Base-by-base conservation (phyloP, 2,797 vertebrate genomes). In the Myripristis jacobus region DNA sequence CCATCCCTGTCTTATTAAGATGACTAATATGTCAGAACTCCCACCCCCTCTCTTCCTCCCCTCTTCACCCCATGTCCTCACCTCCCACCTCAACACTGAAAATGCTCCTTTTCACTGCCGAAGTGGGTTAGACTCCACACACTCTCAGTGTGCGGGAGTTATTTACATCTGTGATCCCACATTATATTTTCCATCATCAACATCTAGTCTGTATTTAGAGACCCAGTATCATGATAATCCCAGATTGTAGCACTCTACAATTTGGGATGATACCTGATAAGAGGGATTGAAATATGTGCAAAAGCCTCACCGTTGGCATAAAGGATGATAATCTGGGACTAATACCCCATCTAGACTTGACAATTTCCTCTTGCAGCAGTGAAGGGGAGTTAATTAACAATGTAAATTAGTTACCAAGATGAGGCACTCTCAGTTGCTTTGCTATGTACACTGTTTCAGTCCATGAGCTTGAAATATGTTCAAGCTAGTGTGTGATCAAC, bases 141-240 rank as follows among this genome's bases (percentile, higher is more conserved):
- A n/a, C 43, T 44, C 6, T 16, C 43, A 16, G n/a, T n/a, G 43
- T 41, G 4, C 6, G 38, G 18, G 43, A 18, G 18, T 47, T 47
- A 19, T 46, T 18, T 10, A 19, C n/a, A 19, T 19, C 4, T 46
- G 43, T 18, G 43, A 16, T 12, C 18, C 22, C 15, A 24, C 22
- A 51, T n/a, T n/a, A n/a, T n/a, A n/a, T n/a, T n/a, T n/a, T 10
- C 21, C 25, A 34, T 6, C 29, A 51, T 25, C 21, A 51, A 27
- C 29, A 52, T 31, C 36, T 6, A 53, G 57, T 54, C 27, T 60
- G 69, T 70, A 70, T 71, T 70, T 69, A 70, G 50, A 68, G 31
- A 41, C 60, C 47, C 27, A 51, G 25, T 36, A 46, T 52, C 41
- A 16, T 54, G 25, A 50, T 81, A 79, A 79, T 79, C 79, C 78